These are phyloP conservation scores for Peromyscus leucopus DNA, from an alignment of 2,113 vertebrate genomes.

Conservation along the genomic window DNA sequence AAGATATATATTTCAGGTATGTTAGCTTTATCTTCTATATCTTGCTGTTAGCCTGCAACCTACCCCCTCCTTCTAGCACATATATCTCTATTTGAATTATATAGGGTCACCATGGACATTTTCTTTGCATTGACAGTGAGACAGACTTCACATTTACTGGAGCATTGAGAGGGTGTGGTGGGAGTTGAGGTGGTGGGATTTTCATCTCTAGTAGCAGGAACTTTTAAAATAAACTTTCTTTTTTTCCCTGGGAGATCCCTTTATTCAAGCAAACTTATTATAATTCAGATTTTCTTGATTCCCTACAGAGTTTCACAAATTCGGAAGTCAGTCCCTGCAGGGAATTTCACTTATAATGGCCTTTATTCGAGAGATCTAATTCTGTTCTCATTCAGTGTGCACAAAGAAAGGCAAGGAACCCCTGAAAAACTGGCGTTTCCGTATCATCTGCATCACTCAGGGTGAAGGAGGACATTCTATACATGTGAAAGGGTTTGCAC, in stretches of 20 bases:
- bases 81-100: background rate
- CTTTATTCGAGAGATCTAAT: slow-evolving; percentile 80
- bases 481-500: slow-evolving; percentile 63
- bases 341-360: slow-evolving; percentile 80
- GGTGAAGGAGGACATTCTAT: slow-evolving; percentile 65
- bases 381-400: slow-evolving; percentile 74
- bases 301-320: slow-evolving; percentile 78
- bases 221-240: slow-evolving; percentile 79
- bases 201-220: slow-evolving; percentile 73
- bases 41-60: slow-evolving; percentile 19
- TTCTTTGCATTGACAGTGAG: slow-evolving; percentile 57
- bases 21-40: background rate
- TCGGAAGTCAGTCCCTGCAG: slow-evolving; percentile 80
- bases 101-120: slow-evolving; percentile 11
- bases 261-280: slow-evolving; percentile 81
- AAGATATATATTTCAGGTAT: background rate
- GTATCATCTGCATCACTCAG: slow-evolving; percentile 60
- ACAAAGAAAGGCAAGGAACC: slow-evolving; percentile 76
- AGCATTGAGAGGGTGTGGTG: slow-evolving; percentile 37
- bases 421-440: slow-evolving; percentile 69
- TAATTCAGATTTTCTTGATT: slow-evolving; percentile 83
- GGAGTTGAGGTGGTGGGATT: slow-evolving; percentile 59
- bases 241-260: slow-evolving; percentile 60
- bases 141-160: background rate
- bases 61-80: background rate